Percentiles rank a stretch among this genome's conserved stretches.
These are phyloP conservation scores for Agapostemon virescens DNA, from an alignment of 2,888 invertebrate species.

Conservation along the genomic window DNA sequence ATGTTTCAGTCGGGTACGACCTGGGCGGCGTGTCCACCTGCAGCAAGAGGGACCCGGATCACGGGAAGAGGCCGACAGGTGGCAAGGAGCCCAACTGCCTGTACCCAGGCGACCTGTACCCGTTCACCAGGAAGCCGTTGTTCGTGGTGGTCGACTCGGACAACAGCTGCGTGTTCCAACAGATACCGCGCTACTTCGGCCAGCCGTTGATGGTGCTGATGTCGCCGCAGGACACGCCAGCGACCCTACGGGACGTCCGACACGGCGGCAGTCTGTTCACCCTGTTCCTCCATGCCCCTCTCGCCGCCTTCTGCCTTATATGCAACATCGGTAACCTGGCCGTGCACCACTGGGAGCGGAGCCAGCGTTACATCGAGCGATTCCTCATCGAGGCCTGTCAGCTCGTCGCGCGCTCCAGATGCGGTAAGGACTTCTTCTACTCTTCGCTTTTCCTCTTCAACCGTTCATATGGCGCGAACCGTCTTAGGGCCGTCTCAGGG, in stretches of 20 bases:
- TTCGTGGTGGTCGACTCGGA: constrained; percentile 97
- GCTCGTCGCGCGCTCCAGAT: constrained; percentile 89
- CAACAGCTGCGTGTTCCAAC: constrained; percentile 95
- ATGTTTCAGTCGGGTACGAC: constrained; percentile 90
- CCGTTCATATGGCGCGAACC: not conserved
- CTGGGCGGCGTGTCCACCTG: constrained; percentile 94
- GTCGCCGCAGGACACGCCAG: constrained; percentile 95
- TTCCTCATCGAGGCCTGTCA: constrained; percentile 94
- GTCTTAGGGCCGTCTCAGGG: not conserved
- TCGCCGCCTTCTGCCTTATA: constrained; percentile 94
- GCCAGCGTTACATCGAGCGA: constrained; percentile 92
- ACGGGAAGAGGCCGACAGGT: constrained; percentile 78
- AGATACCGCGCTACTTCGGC: constrained; percentile 94
- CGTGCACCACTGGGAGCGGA: constrained; percentile 94
- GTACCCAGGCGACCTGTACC: constrained; percentile 96
- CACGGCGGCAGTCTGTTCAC: constrained; percentile 96
- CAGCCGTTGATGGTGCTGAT: constrained; percentile 95
- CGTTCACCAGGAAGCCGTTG: constrained; percentile 94
- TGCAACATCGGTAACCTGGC: constrained; percentile 93
- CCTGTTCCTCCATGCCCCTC: constrained; percentile 95
- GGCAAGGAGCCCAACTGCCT: constrained; percentile 89
- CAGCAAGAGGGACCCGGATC: constrained; percentile 89
- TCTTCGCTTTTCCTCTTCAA: not conserved
- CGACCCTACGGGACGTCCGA: constrained; percentile 89
- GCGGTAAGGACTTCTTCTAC: constrained; percentile 83